phyloP scores from a whole-genome alignment of 2,888 invertebrate species.

The Schizaphis graminum region DNA sequence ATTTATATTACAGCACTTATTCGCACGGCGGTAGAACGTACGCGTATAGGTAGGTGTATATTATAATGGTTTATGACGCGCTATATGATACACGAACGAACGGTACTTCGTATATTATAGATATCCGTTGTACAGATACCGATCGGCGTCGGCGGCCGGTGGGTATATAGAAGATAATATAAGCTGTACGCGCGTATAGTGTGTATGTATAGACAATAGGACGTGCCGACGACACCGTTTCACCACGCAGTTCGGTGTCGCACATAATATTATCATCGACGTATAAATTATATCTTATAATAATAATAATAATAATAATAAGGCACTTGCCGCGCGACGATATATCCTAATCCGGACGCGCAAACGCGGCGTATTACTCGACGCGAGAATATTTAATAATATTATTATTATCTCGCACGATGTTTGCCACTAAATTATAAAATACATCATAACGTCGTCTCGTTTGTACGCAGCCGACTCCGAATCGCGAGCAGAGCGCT shows the following conservation, averaged over 20 bases:
- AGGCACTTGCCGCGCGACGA: background rate
- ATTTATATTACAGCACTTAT: background rate
- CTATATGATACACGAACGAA: background rate
- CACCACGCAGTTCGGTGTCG: background rate
- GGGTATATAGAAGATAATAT: background rate
- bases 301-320: background rate
- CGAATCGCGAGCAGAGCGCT: background rate
- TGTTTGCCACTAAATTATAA: background rate
- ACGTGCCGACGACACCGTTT: background rate
- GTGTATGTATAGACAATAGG: background rate
- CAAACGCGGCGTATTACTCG: background rate
- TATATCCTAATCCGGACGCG: background rate
- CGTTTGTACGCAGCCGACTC: background rate
- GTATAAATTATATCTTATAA: background rate
- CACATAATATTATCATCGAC: background rate
- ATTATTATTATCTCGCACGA: background rate
- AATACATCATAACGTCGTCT: background rate
- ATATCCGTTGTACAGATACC: background rate
- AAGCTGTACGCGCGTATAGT: background rate
- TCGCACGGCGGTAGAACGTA: background rate
- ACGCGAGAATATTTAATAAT: background rate
- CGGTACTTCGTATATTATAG: background rate
- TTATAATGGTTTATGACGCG: background rate
- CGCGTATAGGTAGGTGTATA: background rate
- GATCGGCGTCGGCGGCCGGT: background rate